These are phyloP conservation scores for Hystrix cristata DNA, from an alignment of 2,113 vertebrate species.

Conservation along the genomic window DNA sequence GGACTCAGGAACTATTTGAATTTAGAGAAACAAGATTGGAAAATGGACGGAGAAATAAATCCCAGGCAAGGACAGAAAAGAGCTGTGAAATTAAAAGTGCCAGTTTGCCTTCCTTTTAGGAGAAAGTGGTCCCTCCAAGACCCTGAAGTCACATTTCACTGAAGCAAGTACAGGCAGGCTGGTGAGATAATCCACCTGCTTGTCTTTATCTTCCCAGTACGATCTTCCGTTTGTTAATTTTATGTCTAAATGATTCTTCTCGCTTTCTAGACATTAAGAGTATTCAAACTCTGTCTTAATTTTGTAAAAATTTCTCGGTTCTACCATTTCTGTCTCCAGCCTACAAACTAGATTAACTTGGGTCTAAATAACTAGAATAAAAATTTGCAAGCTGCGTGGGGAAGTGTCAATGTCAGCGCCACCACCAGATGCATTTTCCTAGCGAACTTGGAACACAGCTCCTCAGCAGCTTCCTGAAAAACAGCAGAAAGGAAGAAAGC, in stretches of 20 bases:
- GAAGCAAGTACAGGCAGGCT: too few relatives aligned
- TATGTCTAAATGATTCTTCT: constrained; percentile 76
- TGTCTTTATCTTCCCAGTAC: constrained; percentile 41
- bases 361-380: constrained; percentile 65
- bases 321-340: neutral
- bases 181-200: accelerated
- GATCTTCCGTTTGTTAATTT: constrained; percentile 72
- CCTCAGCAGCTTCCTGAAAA: neutral
- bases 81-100: neutral
- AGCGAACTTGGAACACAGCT: neutral
- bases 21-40: constrained; percentile 61
- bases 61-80: neutral
- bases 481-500: neutral
- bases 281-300: constrained; percentile 70
- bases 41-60: constrained; percentile 60
- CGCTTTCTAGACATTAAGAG: constrained; percentile 58
- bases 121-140: neutral
- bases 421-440: neutral
- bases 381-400: constrained; percentile 68
- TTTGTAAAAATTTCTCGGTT: constrained; percentile 76
- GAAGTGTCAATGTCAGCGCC: neutral
- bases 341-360: constrained; percentile 76
- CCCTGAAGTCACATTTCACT: too few relatives aligned
- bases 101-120: neutral
- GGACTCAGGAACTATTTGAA: constrained; percentile 41